Evolutionary conservation across 2,888 invertebrate species (phyloP).

Genomic region (Marasmarcha lunaedactyla): DNA sequence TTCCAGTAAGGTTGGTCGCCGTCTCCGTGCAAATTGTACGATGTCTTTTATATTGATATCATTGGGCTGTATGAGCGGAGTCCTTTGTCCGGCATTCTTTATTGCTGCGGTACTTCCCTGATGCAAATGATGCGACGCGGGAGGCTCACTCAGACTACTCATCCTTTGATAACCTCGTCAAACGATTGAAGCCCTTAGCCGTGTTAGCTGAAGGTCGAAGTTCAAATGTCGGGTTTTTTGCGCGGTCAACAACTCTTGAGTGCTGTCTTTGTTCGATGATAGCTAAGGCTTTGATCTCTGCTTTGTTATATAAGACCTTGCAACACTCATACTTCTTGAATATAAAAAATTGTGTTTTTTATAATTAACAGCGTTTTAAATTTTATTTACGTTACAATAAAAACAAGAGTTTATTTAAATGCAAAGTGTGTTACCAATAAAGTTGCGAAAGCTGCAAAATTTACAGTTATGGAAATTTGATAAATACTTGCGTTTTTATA

Average conservation of each 20-base stretch:
- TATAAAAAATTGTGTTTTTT: too few relatives aligned
- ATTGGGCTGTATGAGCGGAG: not conserved
- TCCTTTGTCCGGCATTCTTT: not conserved
- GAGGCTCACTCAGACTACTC: slow-evolving; percentile 29
- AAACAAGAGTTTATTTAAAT: too few relatives aligned
- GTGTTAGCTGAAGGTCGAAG: not conserved
- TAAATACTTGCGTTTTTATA: too few relatives aligned
- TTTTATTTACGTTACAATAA: too few relatives aligned
- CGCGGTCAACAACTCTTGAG: slow-evolving; percentile 28
- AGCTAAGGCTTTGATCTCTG: slow-evolving; percentile 15
- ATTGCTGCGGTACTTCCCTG: not conserved
- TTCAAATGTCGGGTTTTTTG: slow-evolving; percentile 6
- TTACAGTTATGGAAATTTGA: too few relatives aligned
- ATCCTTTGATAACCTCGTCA: slow-evolving; percentile 6
- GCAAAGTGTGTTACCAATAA: too few relatives aligned
- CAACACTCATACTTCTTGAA: too few relatives aligned
- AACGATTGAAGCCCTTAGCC: slow-evolving; percentile 30
- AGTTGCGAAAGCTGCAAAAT: too few relatives aligned
- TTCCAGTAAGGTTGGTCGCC: too few relatives aligned
- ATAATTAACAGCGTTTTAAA: slow-evolving; percentile 11
- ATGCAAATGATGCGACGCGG: slow-evolving; percentile 34
- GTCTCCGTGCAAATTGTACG: too few relatives aligned
- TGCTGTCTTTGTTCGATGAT: slow-evolving; percentile 28
- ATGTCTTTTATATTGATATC: too few relatives aligned
- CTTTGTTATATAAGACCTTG: slow-evolving; percentile 7